Base-by-base conservation (phyloP, 2,113 vertebrate genomes). In the Ictalurus punctatus region DNA sequence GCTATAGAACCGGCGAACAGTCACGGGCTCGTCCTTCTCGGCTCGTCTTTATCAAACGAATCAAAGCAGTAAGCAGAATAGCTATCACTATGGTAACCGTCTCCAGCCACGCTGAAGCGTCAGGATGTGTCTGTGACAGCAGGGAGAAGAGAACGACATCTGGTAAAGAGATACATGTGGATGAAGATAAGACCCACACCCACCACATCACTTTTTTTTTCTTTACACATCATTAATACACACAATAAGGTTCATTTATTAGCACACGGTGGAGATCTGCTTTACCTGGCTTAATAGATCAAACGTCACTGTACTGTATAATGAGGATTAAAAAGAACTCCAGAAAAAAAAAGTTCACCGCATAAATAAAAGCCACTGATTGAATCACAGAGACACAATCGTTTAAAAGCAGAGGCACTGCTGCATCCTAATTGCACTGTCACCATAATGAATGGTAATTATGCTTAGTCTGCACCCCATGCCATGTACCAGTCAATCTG, bases 161-260 rank as follows among this genome's bases (percentile, higher is more conserved):
- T 61, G 58, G 52, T 89, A 58, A 76, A 30, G 34, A 65, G 73
- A 61, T 89, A 82, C 84, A 84, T 61, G 65, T 76, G 79, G n/a
- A 83, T 58, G 34, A 78, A 89, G 30, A 67, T n/a, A 30, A 37
- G 40, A 89, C 44, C 48, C 44, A 54, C 27, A 82, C 27, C 21
- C 19, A 19, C 58, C 81, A 10, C 81, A 30, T 8, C 34, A 34
- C 56, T 12, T 37, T 52, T 52, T 54, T 17, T 16, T 54, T n/a
- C 14, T 48, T 25, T 79, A 40, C 23, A 25, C 27, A 48, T 27
- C 23, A 14, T 78, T 48, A 78, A 52, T 23, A 54, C 25, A n/a
- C 48, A 79, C 4, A 0, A 2, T n/a, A 79, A 52, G 76, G 5
- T 48, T 52, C 67, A 34, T 71, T 71, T 71, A 4, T 14, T 14